Percentiles rank a stretch among this genome's conserved stretches.
Conservation (phyloP, 2,113 vertebrate genomes). For the Pholis gunnellus region DNA sequence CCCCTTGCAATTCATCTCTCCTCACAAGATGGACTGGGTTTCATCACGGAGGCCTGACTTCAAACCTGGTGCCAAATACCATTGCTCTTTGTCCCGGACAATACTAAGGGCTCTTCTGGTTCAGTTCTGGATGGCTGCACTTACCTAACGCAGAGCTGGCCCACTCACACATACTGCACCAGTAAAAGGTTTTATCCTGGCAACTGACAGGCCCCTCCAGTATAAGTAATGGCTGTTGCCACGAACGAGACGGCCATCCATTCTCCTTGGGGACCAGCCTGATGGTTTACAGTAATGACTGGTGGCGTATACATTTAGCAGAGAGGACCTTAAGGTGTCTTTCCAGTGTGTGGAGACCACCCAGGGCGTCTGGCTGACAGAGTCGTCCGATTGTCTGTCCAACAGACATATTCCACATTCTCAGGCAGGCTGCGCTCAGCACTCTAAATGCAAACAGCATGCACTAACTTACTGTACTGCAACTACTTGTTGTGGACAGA, state of each 20-base stretch:
- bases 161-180: conserved; percentile 62
- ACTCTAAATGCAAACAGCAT: conserved; percentile 54
- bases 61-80: conserved; percentile 75
- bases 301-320: conserved; percentile 56
- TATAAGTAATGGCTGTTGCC: conserved; percentile 41
- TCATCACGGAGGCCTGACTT: conserved; percentile 68
- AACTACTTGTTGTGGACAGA: conserved; percentile 44
- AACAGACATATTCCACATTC: conserved; percentile 73
- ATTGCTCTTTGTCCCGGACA: conserved; percentile 58
- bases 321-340: conserved; percentile 57
- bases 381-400: conserved; percentile 80
- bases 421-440: conserved; percentile 32
- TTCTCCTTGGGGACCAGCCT: conserved; percentile 19
- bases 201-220: conserved; percentile 64
- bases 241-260: conserved; percentile 2
- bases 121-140: conserved; percentile 75
- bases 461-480: conserved; percentile 34
- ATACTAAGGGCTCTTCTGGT: conserved; percentile 55
- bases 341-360: conserved; percentile 70
- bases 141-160: conserved; percentile 56
- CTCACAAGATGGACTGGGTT: conserved; percentile 65
- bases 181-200: conserved; percentile 62
- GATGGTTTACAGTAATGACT: conserved; percentile 48
- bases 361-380: conserved; percentile 64
- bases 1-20: conserved; percentile 57